These are phyloP conservation scores for Rhopalosiphum padi DNA, from an alignment of 1,140 invertebrate genomes.

Conservation along the genomic window DNA sequence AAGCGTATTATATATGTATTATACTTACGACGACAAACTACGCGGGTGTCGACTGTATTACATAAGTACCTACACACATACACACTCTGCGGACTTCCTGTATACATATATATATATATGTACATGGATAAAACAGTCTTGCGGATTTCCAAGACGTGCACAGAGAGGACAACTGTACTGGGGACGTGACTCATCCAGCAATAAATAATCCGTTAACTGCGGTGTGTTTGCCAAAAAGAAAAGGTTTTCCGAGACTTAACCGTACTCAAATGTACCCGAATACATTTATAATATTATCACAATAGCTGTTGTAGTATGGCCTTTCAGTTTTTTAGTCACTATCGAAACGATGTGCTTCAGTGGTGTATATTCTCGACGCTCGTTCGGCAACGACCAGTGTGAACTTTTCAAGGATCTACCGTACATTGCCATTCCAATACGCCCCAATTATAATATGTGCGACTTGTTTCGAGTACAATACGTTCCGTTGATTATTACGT, in stretches of 20 bases:
- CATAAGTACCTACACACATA: not conserved
- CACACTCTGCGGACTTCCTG: not conserved
- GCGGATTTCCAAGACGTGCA: slow-evolving; percentile 10
- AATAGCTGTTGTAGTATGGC: not conserved
- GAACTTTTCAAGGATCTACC: not conserved
- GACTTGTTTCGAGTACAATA: not conserved
- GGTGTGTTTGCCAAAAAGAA: not conserved
- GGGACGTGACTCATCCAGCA: not conserved
- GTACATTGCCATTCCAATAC: not conserved
- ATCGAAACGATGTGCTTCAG: not conserved
- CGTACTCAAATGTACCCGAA: not conserved
- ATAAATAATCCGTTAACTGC: slow-evolving; percentile 16
- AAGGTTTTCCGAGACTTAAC: not conserved
- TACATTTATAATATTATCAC: slow-evolving; percentile 4
- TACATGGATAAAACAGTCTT: not conserved
- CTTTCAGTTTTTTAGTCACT: not conserved
- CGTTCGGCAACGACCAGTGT: not conserved
- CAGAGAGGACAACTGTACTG: not conserved
- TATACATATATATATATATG: not conserved
- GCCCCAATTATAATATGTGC: not conserved
- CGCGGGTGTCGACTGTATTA: not conserved
- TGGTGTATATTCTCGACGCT: not conserved
- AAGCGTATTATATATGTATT: not conserved
- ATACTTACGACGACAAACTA: not conserved
- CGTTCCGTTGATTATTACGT: not conserved